Evolutionary conservation across 2,888 invertebrate genomes (phyloP).

Genomic region (Dicyrtoma fusca): DNA sequence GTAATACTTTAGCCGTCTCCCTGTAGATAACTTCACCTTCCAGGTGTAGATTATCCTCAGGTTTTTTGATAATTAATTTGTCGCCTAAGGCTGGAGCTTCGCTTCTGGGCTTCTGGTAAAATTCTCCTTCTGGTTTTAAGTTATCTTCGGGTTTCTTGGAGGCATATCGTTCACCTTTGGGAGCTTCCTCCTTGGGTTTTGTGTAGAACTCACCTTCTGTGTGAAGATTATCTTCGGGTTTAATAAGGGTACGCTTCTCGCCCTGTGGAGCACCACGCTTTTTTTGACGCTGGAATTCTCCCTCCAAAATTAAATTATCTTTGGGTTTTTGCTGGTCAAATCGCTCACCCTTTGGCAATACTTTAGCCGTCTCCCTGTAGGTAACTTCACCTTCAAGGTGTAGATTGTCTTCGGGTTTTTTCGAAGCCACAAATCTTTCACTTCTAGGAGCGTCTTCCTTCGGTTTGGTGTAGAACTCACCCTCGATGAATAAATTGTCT

Average conservation of each 20-base stretch:
- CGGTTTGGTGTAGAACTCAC: constrained; percentile 65
- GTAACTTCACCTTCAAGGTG: constrained; percentile 33
- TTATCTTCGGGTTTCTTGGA: constrained; percentile 64
- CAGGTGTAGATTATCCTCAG: constrained; percentile 60
- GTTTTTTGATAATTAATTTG: constrained; percentile 60
- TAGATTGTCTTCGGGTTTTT: constrained; percentile 62
- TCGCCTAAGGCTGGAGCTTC: constrained; percentile 54
- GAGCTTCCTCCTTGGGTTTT: constrained; percentile 26
- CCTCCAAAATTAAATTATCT: constrained; percentile 64
- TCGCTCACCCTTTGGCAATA: constrained; percentile 57
- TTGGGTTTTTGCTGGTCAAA: constrained; percentile 59
- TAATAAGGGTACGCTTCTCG: constrained; percentile 59
- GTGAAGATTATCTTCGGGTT: constrained; percentile 64
- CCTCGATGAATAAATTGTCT: constrained; percentile 66
- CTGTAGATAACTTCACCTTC: constrained; percentile 59
- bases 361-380: constrained; percentile 59
- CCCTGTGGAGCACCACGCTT: constrained; percentile 39
- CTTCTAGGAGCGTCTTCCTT: constrained; percentile 56
- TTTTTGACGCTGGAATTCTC: constrained; percentile 38
- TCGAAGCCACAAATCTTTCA: constrained; percentile 58
- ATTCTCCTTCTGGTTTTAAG: constrained; percentile 57
- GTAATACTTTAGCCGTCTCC: constrained; percentile 62
- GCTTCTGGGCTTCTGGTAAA: constrained; percentile 31
- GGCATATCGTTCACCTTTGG: constrained; percentile 54
- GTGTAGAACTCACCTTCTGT: constrained; percentile 61